Conservation (phyloP, 2,113 vertebrate genomes). For the Neodon shergylaensis region DNA sequence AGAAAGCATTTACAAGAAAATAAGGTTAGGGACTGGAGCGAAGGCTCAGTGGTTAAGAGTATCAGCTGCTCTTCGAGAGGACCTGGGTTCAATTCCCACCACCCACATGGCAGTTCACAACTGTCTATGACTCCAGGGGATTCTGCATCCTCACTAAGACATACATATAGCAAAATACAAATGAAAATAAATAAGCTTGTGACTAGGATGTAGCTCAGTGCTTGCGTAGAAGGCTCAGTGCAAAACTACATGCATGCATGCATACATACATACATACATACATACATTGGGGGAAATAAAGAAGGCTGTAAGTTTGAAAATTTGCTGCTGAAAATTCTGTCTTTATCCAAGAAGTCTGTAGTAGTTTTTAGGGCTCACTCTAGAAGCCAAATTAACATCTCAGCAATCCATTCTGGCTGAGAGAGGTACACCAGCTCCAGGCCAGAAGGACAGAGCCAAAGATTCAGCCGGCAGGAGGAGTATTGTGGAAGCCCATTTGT, state of each 20-base stretch:
- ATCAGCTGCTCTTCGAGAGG: not conserved
- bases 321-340: slow-evolving; percentile 1
- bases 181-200: not conserved
- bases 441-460: slow-evolving; percentile 91
- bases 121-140: not conserved
- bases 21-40: not conserved
- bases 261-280: too few species aligned
- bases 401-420: slow-evolving; percentile 78
- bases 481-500: slow-evolving; percentile 78
- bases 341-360: slow-evolving; percentile 46
- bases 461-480: slow-evolving; percentile 92
- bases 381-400: not conserved
- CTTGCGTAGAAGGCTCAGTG: too few species aligned
- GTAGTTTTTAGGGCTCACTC: slow-evolving; percentile 47
- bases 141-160: not conserved
- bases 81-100: not conserved
- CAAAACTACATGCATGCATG: too few species aligned
- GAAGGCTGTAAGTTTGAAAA: not conserved
- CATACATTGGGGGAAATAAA: too few species aligned
- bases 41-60: not conserved
- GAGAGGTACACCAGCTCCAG: slow-evolving; percentile 88
- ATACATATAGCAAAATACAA: not conserved
- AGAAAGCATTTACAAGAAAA: not conserved
- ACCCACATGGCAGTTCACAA: not conserved
- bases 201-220: too few species aligned